These are phyloP conservation scores for Drosophila hydei DNA, from an alignment of 1,140 invertebrate species.

Conservation along the genomic window DNA sequence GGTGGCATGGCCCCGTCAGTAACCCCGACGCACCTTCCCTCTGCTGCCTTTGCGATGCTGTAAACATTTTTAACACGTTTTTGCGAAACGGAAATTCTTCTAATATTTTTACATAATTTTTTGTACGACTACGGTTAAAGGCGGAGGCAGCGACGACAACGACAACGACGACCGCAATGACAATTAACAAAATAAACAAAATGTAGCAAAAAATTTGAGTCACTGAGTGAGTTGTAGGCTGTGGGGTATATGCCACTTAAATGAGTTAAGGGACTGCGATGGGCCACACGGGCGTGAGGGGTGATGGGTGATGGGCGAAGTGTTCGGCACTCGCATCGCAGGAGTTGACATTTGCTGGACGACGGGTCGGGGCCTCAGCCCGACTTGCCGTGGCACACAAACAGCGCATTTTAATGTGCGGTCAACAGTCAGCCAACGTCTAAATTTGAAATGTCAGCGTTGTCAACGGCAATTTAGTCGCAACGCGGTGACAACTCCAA, in stretches of 20 bases:
- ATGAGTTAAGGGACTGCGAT: not conserved
- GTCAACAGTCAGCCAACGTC: constrained; percentile 63
- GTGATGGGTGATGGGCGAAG: too few species aligned
- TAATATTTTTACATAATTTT: constrained; percentile 63
- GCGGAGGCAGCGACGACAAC: not conserved
- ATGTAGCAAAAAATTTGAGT: constrained; percentile 28
- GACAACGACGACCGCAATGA: constrained; percentile 28
- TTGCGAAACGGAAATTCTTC: constrained; percentile 58
- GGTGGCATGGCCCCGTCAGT: constrained; percentile 18
- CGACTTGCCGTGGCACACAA: constrained; percentile 69
- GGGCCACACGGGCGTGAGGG: too few species aligned
- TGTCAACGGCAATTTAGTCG: constrained; percentile 67
- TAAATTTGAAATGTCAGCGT: constrained; percentile 80
- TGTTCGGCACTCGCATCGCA: not conserved
- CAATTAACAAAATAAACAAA: constrained; percentile 58
- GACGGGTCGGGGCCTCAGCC: constrained; percentile 34
- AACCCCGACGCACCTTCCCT: not conserved
- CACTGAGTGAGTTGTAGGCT: constrained; percentile 37
- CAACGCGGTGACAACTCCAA: constrained; percentile 39
- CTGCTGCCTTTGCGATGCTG: constrained; percentile 18
- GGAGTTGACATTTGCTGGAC: constrained; percentile 7
- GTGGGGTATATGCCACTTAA: constrained; percentile 17
- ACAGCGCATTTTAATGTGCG: constrained; percentile 69
- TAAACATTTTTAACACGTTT: constrained; percentile 62
- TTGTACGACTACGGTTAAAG: constrained; percentile 21